Evolutionary conservation across 2,797 vertebrate genomes (phyloP).

Genomic region (Cirrhinus mrigala): DNA sequence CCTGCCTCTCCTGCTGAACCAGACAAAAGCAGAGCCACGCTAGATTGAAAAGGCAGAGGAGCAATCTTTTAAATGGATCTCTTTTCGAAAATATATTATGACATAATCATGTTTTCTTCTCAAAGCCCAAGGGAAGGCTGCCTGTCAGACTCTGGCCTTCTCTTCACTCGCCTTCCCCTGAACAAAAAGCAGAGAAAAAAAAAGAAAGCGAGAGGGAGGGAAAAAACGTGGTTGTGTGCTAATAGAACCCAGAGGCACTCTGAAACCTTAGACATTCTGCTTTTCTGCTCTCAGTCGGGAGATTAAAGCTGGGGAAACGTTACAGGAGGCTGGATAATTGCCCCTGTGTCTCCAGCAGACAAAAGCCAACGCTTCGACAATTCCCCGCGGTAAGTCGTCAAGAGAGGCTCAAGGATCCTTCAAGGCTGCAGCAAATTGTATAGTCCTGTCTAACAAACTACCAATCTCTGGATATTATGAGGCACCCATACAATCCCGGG

Average conservation of each 20-base stretch:
- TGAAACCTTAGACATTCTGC: constrained; percentile 82
- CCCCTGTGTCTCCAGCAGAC: constrained; percentile 79
- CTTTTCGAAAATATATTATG: constrained; percentile 84
- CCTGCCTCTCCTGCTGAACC: constrained; percentile 68
- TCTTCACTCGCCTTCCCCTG: constrained; percentile 69
- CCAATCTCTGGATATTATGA: constrained; percentile 82
- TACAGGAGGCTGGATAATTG: constrained; percentile 82
- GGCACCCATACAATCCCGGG: constrained; percentile 76
- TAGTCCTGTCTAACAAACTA: constrained; percentile 83
- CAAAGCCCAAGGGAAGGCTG: constrained; percentile 77
- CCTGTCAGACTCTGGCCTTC: constrained; percentile 77
- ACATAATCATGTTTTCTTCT: constrained; percentile 84
- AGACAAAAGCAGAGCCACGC: constrained; percentile 75
- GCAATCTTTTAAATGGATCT: constrained; percentile 82
- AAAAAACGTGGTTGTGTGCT: constrained; percentile 81
- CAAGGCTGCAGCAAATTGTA: constrained; percentile 81
- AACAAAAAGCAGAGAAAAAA: constrained; percentile 41
- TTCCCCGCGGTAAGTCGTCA: constrained; percentile 77
- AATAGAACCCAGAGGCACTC: constrained; percentile 84
- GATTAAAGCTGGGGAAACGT: constrained; percentile 86
- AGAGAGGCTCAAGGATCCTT: constrained; percentile 82
- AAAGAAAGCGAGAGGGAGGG: constrained; percentile 34
- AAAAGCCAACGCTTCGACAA: constrained; percentile 83
- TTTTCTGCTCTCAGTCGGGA: constrained; percentile 80
- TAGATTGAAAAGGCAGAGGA: constrained; percentile 77